phyloP scores from a whole-genome alignment of 64 coral and sea anemone genomes.

The Pocillopora verrucosa region DNA sequence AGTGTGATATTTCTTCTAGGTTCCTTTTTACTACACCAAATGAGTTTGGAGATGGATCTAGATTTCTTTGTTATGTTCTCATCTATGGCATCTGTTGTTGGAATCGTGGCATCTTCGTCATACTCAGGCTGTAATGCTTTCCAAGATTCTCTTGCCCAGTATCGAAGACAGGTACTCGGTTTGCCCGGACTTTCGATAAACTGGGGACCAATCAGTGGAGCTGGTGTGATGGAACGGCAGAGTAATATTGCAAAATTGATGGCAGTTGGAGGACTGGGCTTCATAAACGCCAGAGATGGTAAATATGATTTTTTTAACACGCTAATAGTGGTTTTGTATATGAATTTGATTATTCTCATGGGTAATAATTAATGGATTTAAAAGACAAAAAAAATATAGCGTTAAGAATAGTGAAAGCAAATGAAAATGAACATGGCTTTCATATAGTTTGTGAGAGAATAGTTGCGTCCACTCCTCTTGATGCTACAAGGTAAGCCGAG shows the following conservation, averaged over 20 bases:
- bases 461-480: no score
- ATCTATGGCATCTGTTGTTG: constrained; percentile 52
- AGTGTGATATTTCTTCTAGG: constrained; percentile 5
- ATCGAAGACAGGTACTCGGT: constrained; percentile 51
- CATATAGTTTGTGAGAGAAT: no score
- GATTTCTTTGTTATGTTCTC: constrained; percentile 83
- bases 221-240: constrained; percentile 52
- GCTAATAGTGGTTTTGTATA: no score
- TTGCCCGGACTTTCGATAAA: constrained; percentile 64
- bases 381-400: no score
- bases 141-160: constrained; percentile 55
- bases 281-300: constrained; percentile 49
- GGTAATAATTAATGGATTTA: no score
- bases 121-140: constrained; percentile 70
- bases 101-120: constrained; percentile 40
- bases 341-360: no score
- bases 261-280: constrained; percentile 18
- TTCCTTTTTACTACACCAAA: constrained; percentile 58
- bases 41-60: constrained; percentile 62
- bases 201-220: constrained; percentile 77
- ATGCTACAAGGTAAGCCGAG: no score
- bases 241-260: constrained; percentile 26
- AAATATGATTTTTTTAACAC: no score
- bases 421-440: no score
- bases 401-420: no score